Conservation (phyloP, 1,140 invertebrate species). For the Diabrotica virgifera region DNA sequence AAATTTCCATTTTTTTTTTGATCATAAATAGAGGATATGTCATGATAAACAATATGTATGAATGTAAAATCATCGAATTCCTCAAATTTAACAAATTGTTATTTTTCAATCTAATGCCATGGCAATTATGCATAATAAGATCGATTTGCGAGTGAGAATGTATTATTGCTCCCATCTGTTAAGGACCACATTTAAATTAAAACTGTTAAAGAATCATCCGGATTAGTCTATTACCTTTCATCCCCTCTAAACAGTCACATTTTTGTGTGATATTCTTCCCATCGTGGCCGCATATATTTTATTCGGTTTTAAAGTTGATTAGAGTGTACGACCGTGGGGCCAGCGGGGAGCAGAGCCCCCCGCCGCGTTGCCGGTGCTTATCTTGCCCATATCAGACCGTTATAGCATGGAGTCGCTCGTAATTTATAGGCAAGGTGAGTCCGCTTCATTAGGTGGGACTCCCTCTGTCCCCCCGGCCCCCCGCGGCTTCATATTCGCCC, state of each 20-base stretch:
- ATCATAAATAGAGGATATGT: too few relatives aligned
- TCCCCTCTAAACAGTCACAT: background rate
- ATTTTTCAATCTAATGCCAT: too few relatives aligned
- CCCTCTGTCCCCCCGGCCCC: slow-evolving; percentile 26
- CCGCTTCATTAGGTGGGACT: slow-evolving; percentile 47
- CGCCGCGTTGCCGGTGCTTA: slow-evolving; percentile 46
- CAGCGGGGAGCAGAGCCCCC: slow-evolving; percentile 44
- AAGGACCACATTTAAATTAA: too few relatives aligned
- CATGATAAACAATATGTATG: too few relatives aligned
- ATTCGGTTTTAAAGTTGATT: slow-evolving; percentile 47
- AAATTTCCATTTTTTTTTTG: too few relatives aligned
- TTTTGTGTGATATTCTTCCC: background rate
- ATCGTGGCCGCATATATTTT: slow-evolving; percentile 35
- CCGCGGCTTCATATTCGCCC: slow-evolving; percentile 30
- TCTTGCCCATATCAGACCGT: slow-evolving; percentile 48
- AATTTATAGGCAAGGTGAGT: slow-evolving; percentile 49
- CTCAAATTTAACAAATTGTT: too few relatives aligned
- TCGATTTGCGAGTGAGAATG: too few relatives aligned
- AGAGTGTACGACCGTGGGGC: slow-evolving; percentile 41
- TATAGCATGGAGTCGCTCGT: slow-evolving; percentile 47
- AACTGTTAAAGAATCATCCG: too few relatives aligned
- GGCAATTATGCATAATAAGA: too few relatives aligned
- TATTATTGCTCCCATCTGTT: too few relatives aligned
- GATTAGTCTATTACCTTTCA: background rate
- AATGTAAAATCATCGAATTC: too few relatives aligned